A percentile compares a stretch with the other conserved stretches of the same genome.
Conservation (phyloP, 2,113 vertebrate genomes). For the Lampris megalopsis region DNA sequence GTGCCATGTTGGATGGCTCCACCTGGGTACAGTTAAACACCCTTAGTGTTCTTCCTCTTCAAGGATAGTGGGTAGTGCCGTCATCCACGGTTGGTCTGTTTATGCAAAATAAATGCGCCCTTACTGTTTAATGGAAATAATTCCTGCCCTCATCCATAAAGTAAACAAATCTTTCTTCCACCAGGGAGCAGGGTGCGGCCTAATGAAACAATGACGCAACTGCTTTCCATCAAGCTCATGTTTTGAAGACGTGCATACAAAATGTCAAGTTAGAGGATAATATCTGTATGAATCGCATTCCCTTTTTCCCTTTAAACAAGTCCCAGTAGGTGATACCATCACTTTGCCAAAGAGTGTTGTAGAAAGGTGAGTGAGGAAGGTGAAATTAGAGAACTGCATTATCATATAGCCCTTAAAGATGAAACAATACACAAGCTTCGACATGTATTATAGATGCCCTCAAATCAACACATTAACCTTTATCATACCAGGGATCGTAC, state of each 20-base stretch:
- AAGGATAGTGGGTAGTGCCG: background rate
- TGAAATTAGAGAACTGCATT: background rate
- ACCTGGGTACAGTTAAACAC: background rate
- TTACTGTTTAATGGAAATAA: background rate
- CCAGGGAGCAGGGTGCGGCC: conserved; percentile 4
- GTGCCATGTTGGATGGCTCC: background rate
- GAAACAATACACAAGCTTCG: too few species aligned
- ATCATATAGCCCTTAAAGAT: background rate
- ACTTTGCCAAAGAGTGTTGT: background rate
- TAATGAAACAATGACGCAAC: conserved; percentile 7
- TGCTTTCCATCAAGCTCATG: background rate
- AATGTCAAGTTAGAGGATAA: background rate
- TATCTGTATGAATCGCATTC: background rate
- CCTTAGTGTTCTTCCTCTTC: too few species aligned
- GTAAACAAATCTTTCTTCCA: background rate
- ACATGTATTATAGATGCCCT: too few species aligned
- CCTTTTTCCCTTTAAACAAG: background rate
- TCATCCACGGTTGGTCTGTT: background rate
- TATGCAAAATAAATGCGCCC: background rate
- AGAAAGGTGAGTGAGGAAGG: background rate
- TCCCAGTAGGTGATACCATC: background rate
- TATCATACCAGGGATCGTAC: too few species aligned
- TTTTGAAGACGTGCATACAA: background rate
- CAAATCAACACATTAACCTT: too few species aligned
- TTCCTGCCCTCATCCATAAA: background rate